Base-by-base conservation (phyloP, 2,888 invertebrate species). In the Axea sp. region DNA sequence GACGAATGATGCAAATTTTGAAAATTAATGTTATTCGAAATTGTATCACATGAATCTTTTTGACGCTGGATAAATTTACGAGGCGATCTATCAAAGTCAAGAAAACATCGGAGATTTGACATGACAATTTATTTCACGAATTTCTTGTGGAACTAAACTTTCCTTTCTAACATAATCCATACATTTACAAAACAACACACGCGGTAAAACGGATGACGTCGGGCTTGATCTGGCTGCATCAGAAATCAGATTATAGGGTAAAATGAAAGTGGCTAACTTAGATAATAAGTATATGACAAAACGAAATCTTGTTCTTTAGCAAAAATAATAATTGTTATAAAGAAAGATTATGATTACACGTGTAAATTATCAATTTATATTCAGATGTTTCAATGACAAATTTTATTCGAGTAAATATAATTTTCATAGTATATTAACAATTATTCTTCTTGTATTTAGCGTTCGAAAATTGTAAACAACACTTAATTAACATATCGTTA, bases 161-260 rank as follows among this genome's bases (percentile, higher is more conserved):
- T 49, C 22, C 22, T 49, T 33, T 33, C 22, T 33, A 22, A 22
- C 22, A 22, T 22, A 49, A 49, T 49, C 33, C 49, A 49, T 33
- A 33, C 33, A 49, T 33, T 49, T 49, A 33, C 49, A n/a, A 49
- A 14, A 33, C 49, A 31, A 12, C 49, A 49, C 31, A 33, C 49
- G 49, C 22, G 31, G 19, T 14, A 14, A 33, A 33, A 33, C 9
- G 15, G 17, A 7, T 30, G 49, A 26, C 49, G 12, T 4, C 2
- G 45, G 30, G 12, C n/a, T n/a, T n/a, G n/a, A n/a, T n/a, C n/a
- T 43, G 30, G 15, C 1, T 5, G 11, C 19, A 12, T 19, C 31
- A 22, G 22, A 49, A 49, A 49, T 31, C 49, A 33, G 24, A 33
- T n/a, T 33, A 22, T 3, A 30, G 15, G 5, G 31, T 19, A 30